These are phyloP conservation scores for Stictonetta naevosa DNA, from an alignment of 2,113 vertebrate species.

Conservation along the genomic window DNA sequence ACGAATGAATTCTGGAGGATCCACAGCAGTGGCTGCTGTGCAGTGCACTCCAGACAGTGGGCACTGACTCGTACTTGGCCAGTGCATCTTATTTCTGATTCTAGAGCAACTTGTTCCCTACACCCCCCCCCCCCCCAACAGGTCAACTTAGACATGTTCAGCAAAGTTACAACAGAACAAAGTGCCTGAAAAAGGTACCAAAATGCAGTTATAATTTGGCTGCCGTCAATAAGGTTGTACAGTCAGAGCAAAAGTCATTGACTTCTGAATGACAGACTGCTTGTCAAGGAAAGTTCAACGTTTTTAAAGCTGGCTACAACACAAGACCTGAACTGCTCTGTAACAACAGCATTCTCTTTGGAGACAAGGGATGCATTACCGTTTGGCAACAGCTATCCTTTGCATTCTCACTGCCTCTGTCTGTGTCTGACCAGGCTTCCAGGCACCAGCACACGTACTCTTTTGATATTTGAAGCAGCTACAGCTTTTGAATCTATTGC, in stretches of 20 bases:
- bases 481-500: not conserved
- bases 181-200: not conserved
- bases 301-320: not conserved
- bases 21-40: not conserved
- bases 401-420: not conserved
- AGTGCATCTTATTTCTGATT: not conserved
- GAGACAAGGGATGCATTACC: not conserved
- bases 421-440: not conserved
- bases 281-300: not conserved
- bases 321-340: not conserved
- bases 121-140: no score
- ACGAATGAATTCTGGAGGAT: not conserved
- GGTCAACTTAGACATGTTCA: not conserved
- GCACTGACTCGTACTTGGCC: not conserved
- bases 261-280: not conserved
- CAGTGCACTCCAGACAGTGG: no score
- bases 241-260: not conserved
- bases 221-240: not conserved
- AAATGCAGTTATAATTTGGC: not conserved
- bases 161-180: not conserved
- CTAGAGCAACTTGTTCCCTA: no score
- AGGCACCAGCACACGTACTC: not conserved
- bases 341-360: not conserved
- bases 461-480: not conserved
- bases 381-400: not conserved